Evolutionary conservation across 2,888 invertebrate genomes (phyloP), one percentile per base, ranked within the genome.

Genomic region (Nyleta sp.): DNA sequence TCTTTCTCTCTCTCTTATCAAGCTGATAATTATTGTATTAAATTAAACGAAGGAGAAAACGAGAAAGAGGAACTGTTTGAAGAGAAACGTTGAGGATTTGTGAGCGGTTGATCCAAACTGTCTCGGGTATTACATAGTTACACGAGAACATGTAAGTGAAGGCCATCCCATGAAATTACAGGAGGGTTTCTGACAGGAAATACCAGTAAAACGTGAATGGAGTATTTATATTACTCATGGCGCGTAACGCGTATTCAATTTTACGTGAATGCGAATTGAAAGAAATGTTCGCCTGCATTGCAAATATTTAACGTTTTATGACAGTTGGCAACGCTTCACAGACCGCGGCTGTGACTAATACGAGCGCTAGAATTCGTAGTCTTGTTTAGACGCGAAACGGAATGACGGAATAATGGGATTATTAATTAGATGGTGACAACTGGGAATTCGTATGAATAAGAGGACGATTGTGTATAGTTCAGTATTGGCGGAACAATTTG

Each of bases 161-260:
- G 77, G 81, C 74, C 80, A 72, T 80, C 78, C 82, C 78, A 80
- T 81, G 83, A 84, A 86, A 86, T 85, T 85, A 80, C 79, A 84
- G 77, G 70, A 71, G 78, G 77, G 59, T 78, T 76, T 73, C 78
- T 77, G 81, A 79, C 86, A 86, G 87, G 87, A 87, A 87, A 84
- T 86, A 81, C 85, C 86, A 84, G 85, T 82, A 87, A 86, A 84
- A 84, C 84, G 84, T 85, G 86, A 86, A 86, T 85, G 81, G 85
- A 83, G 82, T 85, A 85, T 85, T 86, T 85, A 86, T 82, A 79
- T 71, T 81, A 85, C 81, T 84, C 85, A 81, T 81, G 75, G 84
- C 80, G 85, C 85, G 86, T 84, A 85, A 86, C 85, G 76, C 50
- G 70, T 64, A 78, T 78, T 74, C 74, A 74, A 50, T 78, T 78